Evolutionary conservation across 1,140 invertebrate genomes (phyloP).

Genomic region (Frieseomelitta varia): DNA sequence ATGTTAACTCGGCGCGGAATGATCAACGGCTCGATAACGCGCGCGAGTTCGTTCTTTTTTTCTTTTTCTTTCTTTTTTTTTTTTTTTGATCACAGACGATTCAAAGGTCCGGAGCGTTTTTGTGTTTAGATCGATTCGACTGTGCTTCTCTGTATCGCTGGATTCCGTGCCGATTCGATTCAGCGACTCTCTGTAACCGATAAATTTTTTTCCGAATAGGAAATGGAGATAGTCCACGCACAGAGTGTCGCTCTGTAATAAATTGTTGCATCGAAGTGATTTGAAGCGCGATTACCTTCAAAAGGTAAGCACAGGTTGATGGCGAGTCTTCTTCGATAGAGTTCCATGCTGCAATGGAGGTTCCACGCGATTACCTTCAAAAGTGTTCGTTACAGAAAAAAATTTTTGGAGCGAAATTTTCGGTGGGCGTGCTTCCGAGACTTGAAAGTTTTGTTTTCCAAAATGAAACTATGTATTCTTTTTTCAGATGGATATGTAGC

Average conservation of each 20-base stretch:
- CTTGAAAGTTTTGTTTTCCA: too few species aligned
- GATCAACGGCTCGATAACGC: not conserved
- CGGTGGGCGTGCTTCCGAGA: too few species aligned
- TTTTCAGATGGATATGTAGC: too few species aligned
- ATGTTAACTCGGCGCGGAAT: not conserved
- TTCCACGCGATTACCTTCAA: too few species aligned
- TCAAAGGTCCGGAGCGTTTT: not conserved
- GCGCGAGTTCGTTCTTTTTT: not conserved
- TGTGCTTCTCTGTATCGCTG: not conserved
- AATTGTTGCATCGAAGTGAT: not conserved
- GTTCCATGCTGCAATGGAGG: not conserved
- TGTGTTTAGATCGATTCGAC: not conserved
- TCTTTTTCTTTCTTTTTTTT: too few species aligned
- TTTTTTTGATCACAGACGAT: not conserved
- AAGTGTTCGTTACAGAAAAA: too few species aligned
- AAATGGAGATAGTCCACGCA: not conserved
- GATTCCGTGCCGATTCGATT: not conserved
- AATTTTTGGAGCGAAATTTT: too few species aligned
- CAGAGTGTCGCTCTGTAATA: not conserved
- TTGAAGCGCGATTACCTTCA: not conserved
- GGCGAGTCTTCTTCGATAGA: not conserved
- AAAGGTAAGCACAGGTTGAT: not conserved
- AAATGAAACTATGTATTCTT: too few species aligned
- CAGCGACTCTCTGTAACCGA: not conserved
- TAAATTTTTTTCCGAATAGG: not conserved